Conservation (phyloP, 2,888 invertebrate species). For the Microctonus aethiopoides region DNA sequence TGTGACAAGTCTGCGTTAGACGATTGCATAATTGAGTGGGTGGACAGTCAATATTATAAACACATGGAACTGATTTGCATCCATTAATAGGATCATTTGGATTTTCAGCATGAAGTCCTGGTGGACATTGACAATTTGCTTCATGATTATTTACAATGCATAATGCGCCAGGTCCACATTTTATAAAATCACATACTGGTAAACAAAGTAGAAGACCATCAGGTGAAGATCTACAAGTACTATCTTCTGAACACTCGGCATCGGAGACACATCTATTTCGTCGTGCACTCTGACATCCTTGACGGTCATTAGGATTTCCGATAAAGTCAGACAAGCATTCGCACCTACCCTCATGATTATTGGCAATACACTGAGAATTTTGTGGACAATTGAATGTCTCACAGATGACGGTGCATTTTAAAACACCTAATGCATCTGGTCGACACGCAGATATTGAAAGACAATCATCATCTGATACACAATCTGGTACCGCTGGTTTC, state of each 20-base stretch:
- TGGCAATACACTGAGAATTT: constrained; percentile 84
- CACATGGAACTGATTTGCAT: constrained; percentile 84
- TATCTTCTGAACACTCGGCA: constrained; percentile 85
- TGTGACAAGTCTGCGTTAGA: constrained; percentile 82
- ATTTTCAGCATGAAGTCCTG: constrained; percentile 87
- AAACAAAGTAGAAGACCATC: constrained; percentile 76
- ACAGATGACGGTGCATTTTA: constrained; percentile 85
- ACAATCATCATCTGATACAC: constrained; percentile 78
- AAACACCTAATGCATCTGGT: constrained; percentile 86
- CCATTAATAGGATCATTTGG: constrained; percentile 81
- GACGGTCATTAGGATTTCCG: constrained; percentile 90
- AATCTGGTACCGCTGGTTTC: constrained; percentile 88
- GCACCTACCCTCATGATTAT: constrained; percentile 81
- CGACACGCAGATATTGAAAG: constrained; percentile 77
- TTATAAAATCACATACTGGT: constrained; percentile 80
- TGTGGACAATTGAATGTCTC: constrained; percentile 84
- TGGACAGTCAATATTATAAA: constrained; percentile 87
- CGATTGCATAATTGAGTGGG: constrained; percentile 84
- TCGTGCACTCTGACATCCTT: constrained; percentile 81
- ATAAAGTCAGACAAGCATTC: constrained; percentile 85
- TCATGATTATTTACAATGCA: constrained; percentile 91
- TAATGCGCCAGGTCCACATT: constrained; percentile 87
- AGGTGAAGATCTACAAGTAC: constrained; percentile 76
- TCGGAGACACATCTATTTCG: constrained; percentile 83
- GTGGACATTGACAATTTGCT: constrained; percentile 89